These are phyloP conservation scores for Collichthys lucidus DNA, from an alignment of 2,113 vertebrate genomes.

Conservation along the genomic window DNA sequence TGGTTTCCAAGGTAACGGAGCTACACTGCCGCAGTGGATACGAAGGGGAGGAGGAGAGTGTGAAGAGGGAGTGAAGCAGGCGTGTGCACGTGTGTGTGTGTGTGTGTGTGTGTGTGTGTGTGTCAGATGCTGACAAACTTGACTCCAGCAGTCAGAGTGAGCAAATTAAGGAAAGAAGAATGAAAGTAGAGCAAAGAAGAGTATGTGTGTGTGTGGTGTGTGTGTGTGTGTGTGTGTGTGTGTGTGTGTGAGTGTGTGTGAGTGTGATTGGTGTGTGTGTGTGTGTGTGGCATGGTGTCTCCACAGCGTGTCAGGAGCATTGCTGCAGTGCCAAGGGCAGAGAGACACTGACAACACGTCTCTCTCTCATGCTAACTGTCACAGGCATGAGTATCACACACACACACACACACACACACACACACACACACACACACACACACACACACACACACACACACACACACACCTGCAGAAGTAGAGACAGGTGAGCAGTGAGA, in stretches of 20 bases:
- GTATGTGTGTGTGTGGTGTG: background rate
- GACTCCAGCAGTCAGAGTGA: slow-evolving; percentile 37
- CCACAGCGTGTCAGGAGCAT: slow-evolving; percentile 35
- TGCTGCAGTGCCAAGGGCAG: slow-evolving; percentile 62
- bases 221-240: no score
- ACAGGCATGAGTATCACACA: background rate
- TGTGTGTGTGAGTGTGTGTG: slow-evolving; percentile 27
- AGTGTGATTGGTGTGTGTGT: slow-evolving; percentile 6
- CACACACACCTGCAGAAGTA: slow-evolving; percentile 18
- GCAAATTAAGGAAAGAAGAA: slow-evolving; percentile 27
- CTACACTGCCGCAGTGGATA: slow-evolving; percentile 86
- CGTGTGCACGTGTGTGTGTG: no score
- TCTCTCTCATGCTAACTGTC: background rate
- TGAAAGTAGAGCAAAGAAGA: background rate
- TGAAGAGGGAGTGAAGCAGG: slow-evolving; percentile 47
- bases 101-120: no score
- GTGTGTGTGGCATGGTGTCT: slow-evolving; percentile 5
- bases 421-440: slow-evolving; percentile 19
- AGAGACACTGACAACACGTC: slow-evolving; percentile 13
- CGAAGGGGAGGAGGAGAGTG: slow-evolving; percentile 65
- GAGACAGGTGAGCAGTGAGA: background rate
- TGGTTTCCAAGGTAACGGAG: slow-evolving; percentile 90
- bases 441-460: no score
- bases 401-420: slow-evolving; percentile 18
- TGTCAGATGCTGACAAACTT: background rate